Evolutionary conservation across 2,797 vertebrate genomes (phyloP), one percentile per base, ranked within the genome.

Genomic region (Arctocebus calabarensis): DNA sequence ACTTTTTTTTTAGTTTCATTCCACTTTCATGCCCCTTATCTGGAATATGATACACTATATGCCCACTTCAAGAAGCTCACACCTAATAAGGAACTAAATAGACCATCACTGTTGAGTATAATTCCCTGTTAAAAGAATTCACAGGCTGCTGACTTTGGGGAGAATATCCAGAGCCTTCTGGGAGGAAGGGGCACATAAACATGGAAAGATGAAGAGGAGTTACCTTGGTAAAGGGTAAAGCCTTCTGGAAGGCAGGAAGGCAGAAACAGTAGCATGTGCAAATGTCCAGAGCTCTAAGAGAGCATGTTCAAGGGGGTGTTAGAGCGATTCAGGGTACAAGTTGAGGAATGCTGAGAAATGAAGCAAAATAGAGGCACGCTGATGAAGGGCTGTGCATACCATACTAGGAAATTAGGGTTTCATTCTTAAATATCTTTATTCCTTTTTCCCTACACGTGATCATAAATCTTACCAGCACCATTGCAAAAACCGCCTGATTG

Each of bases 1-100:
- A 29, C 34, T 22, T 23, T 59, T 78, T 90, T 74, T 83, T 59
- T 83, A 95, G 14, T 10, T 22, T 81, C 68, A 94, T 90, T 87
- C 16, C 77, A 61, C 14, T 85, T 34, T 79, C 55, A 55, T 64
- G 19, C 25, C 45, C 14, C 64, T 4, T 23, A 20, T 82, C 75
- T 73, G 52, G 48, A 78, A 85, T 2, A 29, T 25, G 22, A 85
- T 11, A 32, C 9, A 32, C 17, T n/a, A 19, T 10, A 37, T 20
- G 16, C 25, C 73, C 29, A 57, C 25, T 85, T 88, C 14, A 32
- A 75, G 88, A 92, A 77, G 29, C n/a, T 83, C 52, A 61, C 4
- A 55, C 29, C 16, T 14, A 17, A 0, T 61, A 81, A 64, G 68
- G 25, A 68, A 22, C 3, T 57, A 66, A 88, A 34, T 13, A 23